Evolutionary conservation across 2,113 vertebrate species (phyloP), one percentile per base, ranked within the genome.

Genomic region (Scatophagus argus): DNA sequence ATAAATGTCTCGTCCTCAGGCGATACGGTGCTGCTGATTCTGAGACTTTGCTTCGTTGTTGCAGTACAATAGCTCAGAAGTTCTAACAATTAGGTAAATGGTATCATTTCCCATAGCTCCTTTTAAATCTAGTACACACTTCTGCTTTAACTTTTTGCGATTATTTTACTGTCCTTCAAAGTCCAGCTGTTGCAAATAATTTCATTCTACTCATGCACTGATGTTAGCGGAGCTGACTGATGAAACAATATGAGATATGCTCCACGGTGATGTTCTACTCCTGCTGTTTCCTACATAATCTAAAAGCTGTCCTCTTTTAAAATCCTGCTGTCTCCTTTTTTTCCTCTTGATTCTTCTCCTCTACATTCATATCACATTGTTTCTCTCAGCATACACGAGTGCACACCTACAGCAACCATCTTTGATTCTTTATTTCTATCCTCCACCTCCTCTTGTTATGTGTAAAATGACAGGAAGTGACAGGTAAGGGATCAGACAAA

Each of bases 381-480:
- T 55, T 71, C 49, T 61, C 12, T 43, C 29, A 10, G 21, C 25
- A 63, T 49, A 63, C 63, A 39, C 54, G 80, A 47, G 49, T 38
- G n/a, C 29, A 36, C 62, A 56, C 54, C 11, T 25, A 11, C 32
- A 38, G 44, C 56, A 34, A 74, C 58, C 46, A 36, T 66, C 32
- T 47, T 41, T 72, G 16, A 66, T 46, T 74, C 49, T 65, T 54
- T 60, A 39, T 63, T 74, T 55, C 21, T 64, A 54, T 61, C 58
- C 49, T 72, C 54, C 46, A 39, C 43, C 21, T 27, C 17, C 31
- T 52, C 43, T 39, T 56, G 70, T 74, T 86, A 17, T 70, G 65
- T 72, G 43, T 38, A 49, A 77, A 83, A 81, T 76, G 78, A 75
- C 81, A 85, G 76, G 76, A 83, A 75, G 73, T 88, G 88, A 67